These are phyloP conservation scores for Motacilla tschutschensis DNA, from an alignment of 2,113 vertebrate genomes.

Conservation along the genomic window DNA sequence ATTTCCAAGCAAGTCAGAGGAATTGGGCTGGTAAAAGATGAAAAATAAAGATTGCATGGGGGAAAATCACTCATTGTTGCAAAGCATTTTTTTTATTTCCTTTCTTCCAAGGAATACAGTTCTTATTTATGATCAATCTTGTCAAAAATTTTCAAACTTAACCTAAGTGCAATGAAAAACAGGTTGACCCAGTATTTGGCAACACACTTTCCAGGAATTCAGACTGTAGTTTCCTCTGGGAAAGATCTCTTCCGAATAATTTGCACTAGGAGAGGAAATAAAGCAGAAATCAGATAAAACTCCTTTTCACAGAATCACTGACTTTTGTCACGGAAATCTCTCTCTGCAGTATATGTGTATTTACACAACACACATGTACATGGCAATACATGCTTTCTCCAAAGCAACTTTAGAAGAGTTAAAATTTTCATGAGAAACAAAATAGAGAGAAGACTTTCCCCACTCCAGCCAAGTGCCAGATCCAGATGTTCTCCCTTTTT, in stretches of 20 bases:
- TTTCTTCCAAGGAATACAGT: neutral
- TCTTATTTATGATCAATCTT: neutral
- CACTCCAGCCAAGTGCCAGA: neutral
- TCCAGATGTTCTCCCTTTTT: neutral
- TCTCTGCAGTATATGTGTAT: neutral
- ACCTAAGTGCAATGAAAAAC: constrained; percentile 60
- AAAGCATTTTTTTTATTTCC: neutral
- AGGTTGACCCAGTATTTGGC: constrained; percentile 46
- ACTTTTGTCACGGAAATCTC: neutral
- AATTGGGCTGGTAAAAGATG: neutral
- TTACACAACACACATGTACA: neutral
- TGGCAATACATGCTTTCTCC: fast-evolving
- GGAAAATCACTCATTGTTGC: neutral
- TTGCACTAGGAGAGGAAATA: neutral
- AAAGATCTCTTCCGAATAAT: neutral
- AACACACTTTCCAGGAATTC: constrained; percentile 63
- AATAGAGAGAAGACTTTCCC: neutral
- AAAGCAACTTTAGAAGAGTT: neutral
- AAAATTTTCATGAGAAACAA: neutral
- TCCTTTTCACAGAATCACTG: neutral
- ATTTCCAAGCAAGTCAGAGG: neutral
- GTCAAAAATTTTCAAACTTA: neutral
- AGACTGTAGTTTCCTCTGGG: constrained; percentile 57
- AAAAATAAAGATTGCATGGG: neutral
- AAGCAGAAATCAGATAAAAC: neutral